Evolutionary conservation across 1,140 invertebrate genomes (phyloP), one percentile per base, ranked within the genome.

Genomic region (Phortica variegata): DNA sequence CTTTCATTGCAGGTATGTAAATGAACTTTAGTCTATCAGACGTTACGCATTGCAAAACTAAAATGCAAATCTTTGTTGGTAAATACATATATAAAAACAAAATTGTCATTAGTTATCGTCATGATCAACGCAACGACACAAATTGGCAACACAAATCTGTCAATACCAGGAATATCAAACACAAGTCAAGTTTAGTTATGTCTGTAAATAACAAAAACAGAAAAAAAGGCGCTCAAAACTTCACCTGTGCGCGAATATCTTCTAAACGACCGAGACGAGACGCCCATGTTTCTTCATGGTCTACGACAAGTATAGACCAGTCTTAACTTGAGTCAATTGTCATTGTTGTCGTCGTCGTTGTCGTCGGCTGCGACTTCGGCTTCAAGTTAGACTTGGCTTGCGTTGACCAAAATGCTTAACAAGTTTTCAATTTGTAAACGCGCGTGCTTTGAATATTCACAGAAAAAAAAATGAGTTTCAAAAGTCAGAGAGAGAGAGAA

Each of bases 351-450:
- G n/a, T n/a, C n/a, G n/a, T n/a, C n/a, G n/a, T n/a, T n/a, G n/a
- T n/a, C n/a, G n/a, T n/a, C n/a, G n/a, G n/a, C n/a, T n/a, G n/a
- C n/a, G n/a, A n/a, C n/a, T n/a, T 26, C 23, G 5, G 23, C 10
- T 26, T 26, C 23, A 26, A 5, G 6, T 4, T 34, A 34, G 32
- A 15, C 32, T 15, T 34, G 32, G n/a, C 32, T 34, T 29, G 6
- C 12, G 41, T 47, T 45, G 46, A 41, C 52, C 33, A 46, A 49
- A 43, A 37, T 42, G 60, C 60, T 66, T 68, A 66, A 66, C 63
- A 66, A 66, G 63, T 68, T 66, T 66, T 66, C 63, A 66, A 66
- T 66, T 66, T 66, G 63, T 66, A 66, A 68, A 54, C 63, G 63
- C 60, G 63, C 63, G 63, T 66, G 63, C 63, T 68, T 66, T 66